Evolutionary conservation across 2,888 invertebrate genomes (phyloP).

Genomic region (Andrena fulva): DNA sequence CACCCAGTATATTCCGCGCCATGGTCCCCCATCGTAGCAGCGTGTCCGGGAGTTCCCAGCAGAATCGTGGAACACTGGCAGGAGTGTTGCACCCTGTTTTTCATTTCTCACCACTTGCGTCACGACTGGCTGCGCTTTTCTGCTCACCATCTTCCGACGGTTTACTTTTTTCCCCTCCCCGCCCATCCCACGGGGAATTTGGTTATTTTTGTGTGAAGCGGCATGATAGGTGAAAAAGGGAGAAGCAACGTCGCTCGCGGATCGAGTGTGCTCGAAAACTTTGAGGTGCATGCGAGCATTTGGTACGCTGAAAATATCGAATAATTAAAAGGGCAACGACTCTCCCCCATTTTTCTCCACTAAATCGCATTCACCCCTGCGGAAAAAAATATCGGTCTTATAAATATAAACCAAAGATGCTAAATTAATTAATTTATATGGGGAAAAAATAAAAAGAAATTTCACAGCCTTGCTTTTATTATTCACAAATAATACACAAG

Average conservation of each 20-base stretch:
- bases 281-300: slow-evolving; percentile 1
- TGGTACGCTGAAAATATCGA: slow-evolving; percentile 5
- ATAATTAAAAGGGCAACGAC: not conserved
- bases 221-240: slow-evolving; percentile 15
- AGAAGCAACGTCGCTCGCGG: not conserved
- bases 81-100: slow-evolving; percentile 34
- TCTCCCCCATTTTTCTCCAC: not conserved
- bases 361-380: not conserved
- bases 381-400: not conserved
- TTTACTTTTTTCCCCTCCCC: slow-evolving; percentile 36
- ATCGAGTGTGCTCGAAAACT: not conserved
- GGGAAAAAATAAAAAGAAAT: too few species aligned
- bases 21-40: not conserved
- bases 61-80: not conserved
- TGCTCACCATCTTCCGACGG: slow-evolving; percentile 52
- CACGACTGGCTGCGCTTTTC: slow-evolving; percentile 44
- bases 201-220: slow-evolving; percentile 54
- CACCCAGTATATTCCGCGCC: not conserved
- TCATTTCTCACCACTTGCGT: slow-evolving; percentile 16
- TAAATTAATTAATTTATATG: not conserved
- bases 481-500: not conserved
- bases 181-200: slow-evolving; percentile 15
- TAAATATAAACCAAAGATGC: not conserved
- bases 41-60: not conserved
- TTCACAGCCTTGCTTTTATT: not conserved